Evolutionary conservation across 2,113 vertebrate genomes (phyloP), one percentile per base, ranked within the genome.

Genomic region (Odobenus rosmarus): DNA sequence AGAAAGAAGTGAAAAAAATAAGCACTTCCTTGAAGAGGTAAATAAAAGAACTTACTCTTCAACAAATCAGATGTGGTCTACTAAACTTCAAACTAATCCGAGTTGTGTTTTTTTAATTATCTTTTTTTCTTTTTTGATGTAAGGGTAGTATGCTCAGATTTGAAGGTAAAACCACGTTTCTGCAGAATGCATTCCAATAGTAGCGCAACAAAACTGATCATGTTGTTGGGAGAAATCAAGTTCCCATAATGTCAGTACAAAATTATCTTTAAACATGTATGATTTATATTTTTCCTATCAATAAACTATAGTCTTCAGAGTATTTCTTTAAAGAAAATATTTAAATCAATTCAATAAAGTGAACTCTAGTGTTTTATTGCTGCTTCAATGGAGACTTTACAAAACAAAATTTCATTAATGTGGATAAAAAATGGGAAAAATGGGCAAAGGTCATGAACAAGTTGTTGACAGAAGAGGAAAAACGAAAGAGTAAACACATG

Each of bases 1-100:
- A 99, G 95, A 99, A 99, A 97, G 99, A 99, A 92, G 98, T 99
- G 97, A 98, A 99, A 96, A 97, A 96, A 94, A 98, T 99, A 93
- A 98, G 98, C 59, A 98, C 98, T 33, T 98, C 98, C 1, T 98
- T 99, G 93, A 99, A 99, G 97, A 98, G 99, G 96, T 99, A 98
- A 97, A 92, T 97, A 87, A 92, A 93, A 53, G 0, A 97, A 59
- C 86, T 97, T 98, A 96, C 97, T 96, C 91, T 95, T 97, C 94
- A 91, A 59, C 87, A 95, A 92, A 93, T 89, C 95, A 88, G 69
- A 95, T 90, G n/a, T 67, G 53, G 67, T 83, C 86, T 97, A 83
- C 88, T 97, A 89, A 95, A 92, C 72, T 92, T 96, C 92, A 91
- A 96, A 77, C 57, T 95, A 79, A 82, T 81, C 26, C 80, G 67